Evolutionary conservation across 2,113 vertebrate species (phyloP).

Genomic region (Lepisosteus oculatus): DNA sequence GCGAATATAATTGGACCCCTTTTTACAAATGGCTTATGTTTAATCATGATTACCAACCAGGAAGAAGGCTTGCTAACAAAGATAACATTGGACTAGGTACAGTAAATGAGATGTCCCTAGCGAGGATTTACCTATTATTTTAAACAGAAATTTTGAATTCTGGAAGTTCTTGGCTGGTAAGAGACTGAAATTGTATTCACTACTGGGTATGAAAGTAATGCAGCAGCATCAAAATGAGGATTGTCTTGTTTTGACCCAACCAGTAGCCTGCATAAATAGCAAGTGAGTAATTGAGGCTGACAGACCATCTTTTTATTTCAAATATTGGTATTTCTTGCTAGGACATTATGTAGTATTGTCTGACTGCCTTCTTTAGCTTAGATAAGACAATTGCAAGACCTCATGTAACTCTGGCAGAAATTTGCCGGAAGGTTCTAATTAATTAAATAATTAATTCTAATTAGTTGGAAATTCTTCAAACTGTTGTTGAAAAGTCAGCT

Average conservation of each 20-base stretch:
- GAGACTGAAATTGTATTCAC: background rate
- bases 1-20: too few species aligned
- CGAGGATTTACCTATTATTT: background rate
- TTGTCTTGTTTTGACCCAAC: slow-evolving; percentile 17
- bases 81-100: background rate
- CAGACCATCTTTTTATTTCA: slow-evolving; percentile 11
- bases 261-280: background rate
- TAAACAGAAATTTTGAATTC: background rate
- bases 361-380: too few species aligned
- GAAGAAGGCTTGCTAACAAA: background rate
- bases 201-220: slow-evolving; percentile 3
- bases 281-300: slow-evolving; percentile 5
- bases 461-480: too few species aligned
- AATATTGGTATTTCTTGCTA: too few species aligned
- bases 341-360: too few species aligned
- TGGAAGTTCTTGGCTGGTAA: background rate
- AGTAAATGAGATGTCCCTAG: background rate
- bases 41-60: background rate
- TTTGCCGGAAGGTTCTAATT: too few species aligned
- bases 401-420: too few species aligned
- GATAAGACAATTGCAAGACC: too few species aligned
- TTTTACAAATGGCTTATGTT: background rate
- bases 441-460: too few species aligned
- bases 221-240: slow-evolving; percentile 1
- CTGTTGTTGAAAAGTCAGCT: too few species aligned